Evolutionary conservation across 2,888 invertebrate genomes (phyloP), one percentile per base, ranked within the genome.

Genomic region (Pyrocoelia pectoralis): DNA sequence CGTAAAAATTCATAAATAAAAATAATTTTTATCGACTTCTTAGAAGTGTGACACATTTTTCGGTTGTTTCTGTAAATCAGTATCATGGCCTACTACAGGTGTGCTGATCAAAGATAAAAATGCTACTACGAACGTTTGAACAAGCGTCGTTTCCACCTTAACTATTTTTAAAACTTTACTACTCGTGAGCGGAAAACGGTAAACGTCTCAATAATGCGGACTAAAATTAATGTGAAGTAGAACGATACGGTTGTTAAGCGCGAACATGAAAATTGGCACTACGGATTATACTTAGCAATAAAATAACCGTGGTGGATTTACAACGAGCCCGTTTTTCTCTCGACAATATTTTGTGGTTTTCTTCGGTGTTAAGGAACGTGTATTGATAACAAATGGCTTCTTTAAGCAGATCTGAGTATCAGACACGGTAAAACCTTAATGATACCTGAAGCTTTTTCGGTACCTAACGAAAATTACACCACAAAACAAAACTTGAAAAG

Each of bases 401-500:
- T 56, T 56, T 56, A 28, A 49, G 49, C 13, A 50, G 24, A 29
- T 13, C 29, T 50, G 14, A 29, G 19, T 50, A n/a, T 24, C 18
- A 14, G 29, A 29, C 5, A 52, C 15, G 29, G 50, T 29, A 13
- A 29, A 13, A 38, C 15, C 52, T 29, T 38, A 33, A 13, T 38
- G 28, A 15, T 28, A 18, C 48, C 10, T 9, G 10, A 3, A 38
- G 9, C 17, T 14, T 50, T 50, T 50, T 50, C 33, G 33, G 28
- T 13, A n/a, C n/a, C n/a, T n/a, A 50, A 50, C 4, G 28, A 49
- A 71, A 70, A 70, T 71, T 68, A 66, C 66, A 59, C 59, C 69
- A 66, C 62, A 67, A 68, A 69, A 70, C 68, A 58, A 69, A 67
- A 61, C 70, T 70, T 66, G 68, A 72, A 70, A 65, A 68, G 33